These are phyloP conservation scores for Drosophila nigromelanica DNA, from an alignment of 1,140 invertebrate genomes.

Conservation along the genomic window DNA sequence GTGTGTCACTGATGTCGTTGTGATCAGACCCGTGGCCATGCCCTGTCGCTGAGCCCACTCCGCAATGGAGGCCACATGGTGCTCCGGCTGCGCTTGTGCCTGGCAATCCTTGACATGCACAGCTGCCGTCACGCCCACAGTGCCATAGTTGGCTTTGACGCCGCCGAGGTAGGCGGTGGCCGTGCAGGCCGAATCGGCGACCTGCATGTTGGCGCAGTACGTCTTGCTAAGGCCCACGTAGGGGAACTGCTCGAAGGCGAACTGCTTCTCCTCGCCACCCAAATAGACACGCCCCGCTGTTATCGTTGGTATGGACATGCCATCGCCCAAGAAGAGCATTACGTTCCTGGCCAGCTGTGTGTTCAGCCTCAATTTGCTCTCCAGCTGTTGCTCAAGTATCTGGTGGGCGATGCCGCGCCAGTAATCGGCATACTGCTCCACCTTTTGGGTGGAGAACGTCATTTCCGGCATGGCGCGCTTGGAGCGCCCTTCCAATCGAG, in stretches of 20 bases:
- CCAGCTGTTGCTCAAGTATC: conserved; percentile 70
- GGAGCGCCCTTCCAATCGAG: conserved; percentile 9
- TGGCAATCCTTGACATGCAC: conserved; percentile 86
- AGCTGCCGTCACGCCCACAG: conserved; percentile 88
- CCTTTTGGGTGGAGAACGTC: conserved; percentile 55
- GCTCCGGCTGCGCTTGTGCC: conserved; percentile 84
- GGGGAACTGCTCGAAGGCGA: conserved; percentile 87
- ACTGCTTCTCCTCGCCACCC: conserved; percentile 88
- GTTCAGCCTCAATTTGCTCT: conserved; percentile 79
- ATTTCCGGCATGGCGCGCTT: conserved; percentile 77
- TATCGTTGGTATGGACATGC: conserved; percentile 89
- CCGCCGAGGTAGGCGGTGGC: conserved; percentile 92
- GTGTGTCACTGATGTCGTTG: conserved; percentile 91
- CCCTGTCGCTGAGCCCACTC: conserved; percentile 89
- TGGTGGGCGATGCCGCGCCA: conserved; percentile 72
- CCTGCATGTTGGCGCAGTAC: conserved; percentile 89
- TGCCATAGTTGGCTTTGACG: conserved; percentile 91
- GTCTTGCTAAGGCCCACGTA: conserved; percentile 85
- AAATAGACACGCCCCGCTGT: conserved; percentile 87
- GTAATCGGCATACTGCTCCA: conserved; percentile 74
- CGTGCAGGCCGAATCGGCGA: conserved; percentile 87
- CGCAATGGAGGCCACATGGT: conserved; percentile 88
- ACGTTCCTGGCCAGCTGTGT: conserved; percentile 87
- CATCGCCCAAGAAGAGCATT: conserved; percentile 90
- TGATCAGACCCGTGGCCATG: conserved; percentile 89